These are phyloP conservation scores for Heliothis peltigera DNA, from an alignment of 2,888 invertebrate genomes.

Conservation along the genomic window DNA sequence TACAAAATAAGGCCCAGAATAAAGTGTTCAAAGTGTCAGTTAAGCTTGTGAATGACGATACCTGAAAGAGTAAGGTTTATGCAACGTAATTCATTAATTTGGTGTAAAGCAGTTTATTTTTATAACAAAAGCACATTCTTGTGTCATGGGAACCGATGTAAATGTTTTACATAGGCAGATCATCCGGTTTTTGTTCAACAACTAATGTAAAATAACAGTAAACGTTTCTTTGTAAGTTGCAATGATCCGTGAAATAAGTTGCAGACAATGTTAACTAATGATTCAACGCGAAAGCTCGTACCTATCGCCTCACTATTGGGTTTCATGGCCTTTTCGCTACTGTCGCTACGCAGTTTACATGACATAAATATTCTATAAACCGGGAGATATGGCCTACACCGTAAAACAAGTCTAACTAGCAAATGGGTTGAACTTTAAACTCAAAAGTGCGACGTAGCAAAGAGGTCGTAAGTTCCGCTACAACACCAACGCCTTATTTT, in stretches of 20 bases:
- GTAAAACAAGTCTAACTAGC: slow-evolving; percentile 23
- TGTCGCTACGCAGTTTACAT: slow-evolving; percentile 10
- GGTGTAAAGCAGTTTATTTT: slow-evolving; percentile 34
- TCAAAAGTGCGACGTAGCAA: slow-evolving; percentile 24
- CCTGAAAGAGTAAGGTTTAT: slow-evolving; percentile 73
- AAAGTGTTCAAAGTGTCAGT: slow-evolving; percentile 90
- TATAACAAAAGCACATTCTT: slow-evolving; percentile 42
- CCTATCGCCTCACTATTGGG: slow-evolving; percentile 25
- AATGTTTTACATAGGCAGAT: slow-evolving; percentile 58
- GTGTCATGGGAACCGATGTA: slow-evolving; percentile 56
- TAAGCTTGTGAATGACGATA: slow-evolving; percentile 90
- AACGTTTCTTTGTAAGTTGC: slow-evolving; percentile 65
- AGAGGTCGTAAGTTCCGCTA: slow-evolving; percentile 44
- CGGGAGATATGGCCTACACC: slow-evolving; percentile 3
- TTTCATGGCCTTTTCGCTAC: slow-evolving; percentile 40
- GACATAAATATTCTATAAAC: slow-evolving; percentile 17
- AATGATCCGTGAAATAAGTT: slow-evolving; percentile 69
- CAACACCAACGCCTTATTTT: slow-evolving; percentile 40
- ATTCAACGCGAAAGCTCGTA: slow-evolving; percentile 51
- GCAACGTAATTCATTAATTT: slow-evolving; percentile 18
- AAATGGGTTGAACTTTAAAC: slow-evolving; percentile 42
- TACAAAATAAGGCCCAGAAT: slow-evolving; percentile 93
- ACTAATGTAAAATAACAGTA: slow-evolving; percentile 63
- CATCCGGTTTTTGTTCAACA: slow-evolving; percentile 65
- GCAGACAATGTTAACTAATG: slow-evolving; percentile 64